Evolutionary conservation across 2,888 invertebrate genomes (phyloP).

Genomic region (Corythucha ciliata): DNA sequence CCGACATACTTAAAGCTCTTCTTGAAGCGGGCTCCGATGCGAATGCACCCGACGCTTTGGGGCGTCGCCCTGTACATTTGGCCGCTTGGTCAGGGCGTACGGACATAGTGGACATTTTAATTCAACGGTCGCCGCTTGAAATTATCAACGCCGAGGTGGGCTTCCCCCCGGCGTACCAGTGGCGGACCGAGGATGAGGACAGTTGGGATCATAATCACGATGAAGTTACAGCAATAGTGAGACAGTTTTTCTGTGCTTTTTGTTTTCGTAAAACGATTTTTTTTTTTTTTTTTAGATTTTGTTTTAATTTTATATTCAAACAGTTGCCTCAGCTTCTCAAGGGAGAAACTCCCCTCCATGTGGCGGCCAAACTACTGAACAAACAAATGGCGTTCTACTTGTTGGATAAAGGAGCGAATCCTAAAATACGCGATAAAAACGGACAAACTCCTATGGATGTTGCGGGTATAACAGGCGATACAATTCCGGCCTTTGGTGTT

Average conservation of each 20-base stretch:
- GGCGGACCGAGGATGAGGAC: conserved; percentile 8
- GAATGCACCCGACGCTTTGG: conserved; percentile 43
- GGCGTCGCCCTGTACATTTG: conserved; percentile 46
- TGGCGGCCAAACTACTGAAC: conserved; percentile 48
- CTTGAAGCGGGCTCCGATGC: conserved; percentile 44
- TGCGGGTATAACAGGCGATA: no score
- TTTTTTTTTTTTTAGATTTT: not conserved
- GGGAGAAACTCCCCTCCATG: conserved; percentile 54
- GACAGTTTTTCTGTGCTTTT: no score
- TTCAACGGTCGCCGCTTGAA: not conserved
- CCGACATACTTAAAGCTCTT: conserved; percentile 39
- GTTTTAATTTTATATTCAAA: not conserved
- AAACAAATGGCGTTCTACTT: conserved; percentile 46
- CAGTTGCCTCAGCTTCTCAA: conserved; percentile 45
- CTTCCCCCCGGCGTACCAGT: not conserved
- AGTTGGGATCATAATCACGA: conserved; percentile 46
- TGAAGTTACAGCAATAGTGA: conserved; percentile 13
- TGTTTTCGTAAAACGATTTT: no score
- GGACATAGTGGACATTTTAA: not conserved
- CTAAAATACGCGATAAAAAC: conserved; percentile 43
- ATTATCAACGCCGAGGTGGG: conserved; percentile 9
- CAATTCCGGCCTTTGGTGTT: no score
- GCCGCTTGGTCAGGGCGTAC: conserved; percentile 44
- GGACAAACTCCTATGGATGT: conserved; percentile 48
- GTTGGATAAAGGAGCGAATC: conserved; percentile 46